A percentile compares a stretch with the other conserved stretches of the same genome.
phyloP scores from a whole-genome alignment of 1,140 invertebrate genomes.

The roundworm (Caenorhabditis elegans) region DNA sequence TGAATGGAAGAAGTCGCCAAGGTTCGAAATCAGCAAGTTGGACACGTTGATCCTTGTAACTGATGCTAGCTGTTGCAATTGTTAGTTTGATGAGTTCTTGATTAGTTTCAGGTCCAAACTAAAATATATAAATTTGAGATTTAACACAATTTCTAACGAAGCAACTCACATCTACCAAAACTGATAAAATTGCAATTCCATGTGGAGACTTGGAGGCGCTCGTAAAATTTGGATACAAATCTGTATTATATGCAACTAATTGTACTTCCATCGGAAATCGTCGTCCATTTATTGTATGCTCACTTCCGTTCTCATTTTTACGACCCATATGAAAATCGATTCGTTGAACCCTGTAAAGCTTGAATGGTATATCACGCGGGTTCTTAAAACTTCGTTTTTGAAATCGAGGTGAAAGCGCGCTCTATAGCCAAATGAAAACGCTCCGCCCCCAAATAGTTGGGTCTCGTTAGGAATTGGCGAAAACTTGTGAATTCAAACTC shows the following conservation, averaged over 20 bases:
- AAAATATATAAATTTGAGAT: too few species aligned
- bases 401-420: too few species aligned
- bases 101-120: conserved; percentile 82
- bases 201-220: conserved; percentile 80
- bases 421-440: too few species aligned
- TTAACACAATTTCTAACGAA: too few species aligned
- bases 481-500: too few species aligned
- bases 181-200: conserved; percentile 83
- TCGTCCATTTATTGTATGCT: conserved; percentile 84
- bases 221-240: conserved; percentile 89
- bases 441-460: too few species aligned
- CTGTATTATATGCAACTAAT: conserved; percentile 69
- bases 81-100: conserved; percentile 81
- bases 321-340: conserved; percentile 91
- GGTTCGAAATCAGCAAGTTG: conserved; percentile 73
- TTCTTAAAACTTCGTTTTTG: too few species aligned
- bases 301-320: conserved; percentile 77
- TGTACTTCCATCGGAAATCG: conserved; percentile 85
- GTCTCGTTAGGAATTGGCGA: too few species aligned
- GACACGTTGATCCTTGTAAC: conserved; percentile 74
- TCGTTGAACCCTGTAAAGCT: conserved; percentile 48
- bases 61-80: conserved; percentile 81
- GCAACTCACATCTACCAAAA: conserved; percentile 80
- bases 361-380: too few species aligned
- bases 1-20: conserved; percentile 79